phyloP scores from a whole-genome alignment of 2,113 vertebrate species.

The Phalacrocorax brasilianus region DNA sequence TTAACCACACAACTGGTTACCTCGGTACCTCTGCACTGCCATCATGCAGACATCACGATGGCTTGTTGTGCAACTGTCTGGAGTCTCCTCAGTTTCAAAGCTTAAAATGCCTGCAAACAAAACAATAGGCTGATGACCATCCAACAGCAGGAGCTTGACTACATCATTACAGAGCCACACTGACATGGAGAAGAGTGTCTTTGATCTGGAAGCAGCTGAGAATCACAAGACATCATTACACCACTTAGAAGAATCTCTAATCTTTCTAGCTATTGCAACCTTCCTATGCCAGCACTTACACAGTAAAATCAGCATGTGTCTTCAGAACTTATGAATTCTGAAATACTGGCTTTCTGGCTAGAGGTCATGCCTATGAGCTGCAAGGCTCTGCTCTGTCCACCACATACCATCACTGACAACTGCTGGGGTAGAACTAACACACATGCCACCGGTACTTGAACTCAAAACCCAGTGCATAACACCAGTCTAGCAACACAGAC shows the following conservation, averaged over 20 bases:
- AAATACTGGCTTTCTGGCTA: neutral
- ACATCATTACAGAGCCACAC: neutral
- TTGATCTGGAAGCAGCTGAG: constrained; percentile 45
- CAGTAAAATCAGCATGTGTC: neutral
- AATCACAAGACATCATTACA: constrained; percentile 41
- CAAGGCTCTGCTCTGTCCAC: neutral
- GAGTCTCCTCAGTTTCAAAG: neutral
- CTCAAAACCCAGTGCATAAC: neutral
- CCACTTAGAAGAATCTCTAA: constrained; percentile 20
- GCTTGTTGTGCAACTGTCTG: neutral
- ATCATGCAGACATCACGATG: neutral
- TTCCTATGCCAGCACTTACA: neutral
- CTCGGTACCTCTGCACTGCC: neutral
- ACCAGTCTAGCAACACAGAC: neutral
- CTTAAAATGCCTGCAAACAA: neutral
- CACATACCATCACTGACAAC: neutral
- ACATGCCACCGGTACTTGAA: neutral
- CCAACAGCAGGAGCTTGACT: neutral
- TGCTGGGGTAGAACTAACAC: neutral
- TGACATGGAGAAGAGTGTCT: neutral
- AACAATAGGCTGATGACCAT: neutral
- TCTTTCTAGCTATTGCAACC: constrained; percentile 29
- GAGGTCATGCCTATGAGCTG: neutral
- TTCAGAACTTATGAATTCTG: neutral
- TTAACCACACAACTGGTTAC: neutral